Evolutionary conservation across 2,888 invertebrate species (phyloP).

Genomic region (Mallateleia sp.): DNA sequence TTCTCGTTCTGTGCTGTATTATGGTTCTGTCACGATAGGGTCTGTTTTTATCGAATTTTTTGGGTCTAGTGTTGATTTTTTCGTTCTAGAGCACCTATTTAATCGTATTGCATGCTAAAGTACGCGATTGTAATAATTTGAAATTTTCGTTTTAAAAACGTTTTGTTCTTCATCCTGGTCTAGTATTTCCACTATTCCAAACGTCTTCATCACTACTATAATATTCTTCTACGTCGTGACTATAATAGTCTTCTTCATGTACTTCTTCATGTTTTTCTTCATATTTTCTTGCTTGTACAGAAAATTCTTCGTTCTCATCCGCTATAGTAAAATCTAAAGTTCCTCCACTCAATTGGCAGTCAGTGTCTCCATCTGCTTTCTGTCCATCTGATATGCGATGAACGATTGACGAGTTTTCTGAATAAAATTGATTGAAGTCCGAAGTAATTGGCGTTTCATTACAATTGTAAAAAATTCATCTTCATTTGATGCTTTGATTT

Average conservation of each 20-base stretch:
- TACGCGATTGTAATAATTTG: no score
- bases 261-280: background rate
- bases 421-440: slow-evolving; percentile 1
- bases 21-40: no score
- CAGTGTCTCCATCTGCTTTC: background rate
- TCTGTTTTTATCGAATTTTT: no score
- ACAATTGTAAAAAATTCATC: slow-evolving; percentile 12
- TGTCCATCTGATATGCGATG: slow-evolving; percentile 7
- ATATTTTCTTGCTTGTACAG: background rate
- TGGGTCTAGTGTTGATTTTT: no score
- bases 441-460: slow-evolving; percentile 21
- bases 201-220: background rate
- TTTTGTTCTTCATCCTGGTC: no score
- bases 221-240: slow-evolving; percentile 4
- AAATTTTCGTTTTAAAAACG: no score
- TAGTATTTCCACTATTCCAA: background rate
- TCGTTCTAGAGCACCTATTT: no score
- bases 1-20: no score
- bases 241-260: slow-evolving; percentile 8
- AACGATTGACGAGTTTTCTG: no score
- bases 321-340: background rate
- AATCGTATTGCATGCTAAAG: no score
- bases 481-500: slow-evolving; percentile 20
- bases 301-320: background rate
- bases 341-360: slow-evolving; percentile 5